Percentiles rank a stretch among this genome's conserved stretches.
Conservation (phyloP, 2,888 invertebrate genomes). For the Aquatica leii region DNA sequence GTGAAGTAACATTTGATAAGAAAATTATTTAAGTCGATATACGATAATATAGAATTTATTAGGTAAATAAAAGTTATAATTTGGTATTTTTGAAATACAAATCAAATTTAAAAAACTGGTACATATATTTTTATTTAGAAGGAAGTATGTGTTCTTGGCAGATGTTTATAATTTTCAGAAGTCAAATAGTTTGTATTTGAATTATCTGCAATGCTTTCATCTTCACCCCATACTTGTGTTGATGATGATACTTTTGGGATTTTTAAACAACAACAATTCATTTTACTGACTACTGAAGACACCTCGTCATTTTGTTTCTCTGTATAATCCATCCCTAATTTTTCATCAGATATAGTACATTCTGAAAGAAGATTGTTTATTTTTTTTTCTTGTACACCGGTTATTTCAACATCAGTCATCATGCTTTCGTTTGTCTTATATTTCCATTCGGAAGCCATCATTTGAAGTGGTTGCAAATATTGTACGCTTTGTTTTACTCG, state of each 20-base stretch:
- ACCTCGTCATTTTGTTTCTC: background rate
- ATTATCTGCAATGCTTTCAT: too few species aligned
- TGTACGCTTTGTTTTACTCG: constrained; percentile 57
- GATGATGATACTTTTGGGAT: background rate
- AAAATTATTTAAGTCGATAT: too few species aligned
- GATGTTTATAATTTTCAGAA: too few species aligned
- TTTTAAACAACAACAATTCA: background rate
- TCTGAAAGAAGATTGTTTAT: constrained; percentile 1
- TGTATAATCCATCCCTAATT: background rate
- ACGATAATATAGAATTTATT: too few species aligned
- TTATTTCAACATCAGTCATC: constrained; percentile 28
- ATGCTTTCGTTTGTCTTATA: constrained; percentile 11
- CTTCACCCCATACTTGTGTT: too few species aligned
- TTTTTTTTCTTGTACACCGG: constrained; percentile 14
- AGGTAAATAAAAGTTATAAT: too few species aligned
- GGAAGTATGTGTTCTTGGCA: too few species aligned
- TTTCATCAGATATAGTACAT: constrained; percentile 8
- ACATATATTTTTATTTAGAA: too few species aligned
- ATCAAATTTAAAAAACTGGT: too few species aligned
- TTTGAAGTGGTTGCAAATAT: constrained; percentile 55
- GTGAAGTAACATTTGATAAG: too few species aligned
- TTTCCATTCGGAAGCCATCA: constrained; percentile 58
- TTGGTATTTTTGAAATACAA: too few species aligned
- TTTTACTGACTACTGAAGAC: background rate
- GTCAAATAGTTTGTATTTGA: too few species aligned